Evolutionary conservation across 2,113 vertebrate genomes (phyloP).

Genomic region (Microcebus griseorufus): DNA sequence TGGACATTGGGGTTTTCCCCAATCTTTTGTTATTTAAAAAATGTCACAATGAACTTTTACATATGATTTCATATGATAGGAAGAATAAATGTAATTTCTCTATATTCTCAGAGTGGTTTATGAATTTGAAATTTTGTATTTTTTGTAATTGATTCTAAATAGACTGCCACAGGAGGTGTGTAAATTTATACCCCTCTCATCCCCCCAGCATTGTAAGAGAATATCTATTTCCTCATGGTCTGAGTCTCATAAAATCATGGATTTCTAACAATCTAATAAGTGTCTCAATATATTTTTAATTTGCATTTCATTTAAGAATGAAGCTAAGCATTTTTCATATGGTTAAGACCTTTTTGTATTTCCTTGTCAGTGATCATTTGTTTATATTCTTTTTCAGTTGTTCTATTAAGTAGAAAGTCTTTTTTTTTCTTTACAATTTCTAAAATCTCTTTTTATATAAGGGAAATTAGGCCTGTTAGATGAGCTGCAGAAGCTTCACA

Average conservation of each 20-base stretch:
- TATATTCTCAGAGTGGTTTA: background rate
- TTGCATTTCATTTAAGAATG: background rate
- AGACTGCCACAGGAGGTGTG: background rate
- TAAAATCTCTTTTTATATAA: background rate
- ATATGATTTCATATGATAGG: background rate
- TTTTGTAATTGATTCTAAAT: background rate
- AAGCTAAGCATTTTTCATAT: background rate
- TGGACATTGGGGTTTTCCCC: too few relatives aligned
- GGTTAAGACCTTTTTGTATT: background rate
- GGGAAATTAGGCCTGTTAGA: background rate
- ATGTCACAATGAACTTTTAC: background rate
- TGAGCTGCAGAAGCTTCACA: background rate
- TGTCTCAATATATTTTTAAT: background rate
- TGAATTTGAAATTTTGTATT: background rate
- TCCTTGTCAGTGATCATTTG: background rate
- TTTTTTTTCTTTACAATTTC: conserved; percentile 18
- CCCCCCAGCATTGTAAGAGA: background rate
- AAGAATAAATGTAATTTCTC: background rate
- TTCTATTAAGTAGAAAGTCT: background rate
- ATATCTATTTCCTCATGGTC: background rate
- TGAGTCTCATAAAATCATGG: background rate
- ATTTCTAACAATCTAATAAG: background rate
- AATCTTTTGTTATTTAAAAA: background rate
- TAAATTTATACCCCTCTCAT: background rate
- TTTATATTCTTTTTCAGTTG: background rate